phyloP scores from a whole-genome alignment of 2,888 invertebrate genomes.

The Apeira syringaria region DNA sequence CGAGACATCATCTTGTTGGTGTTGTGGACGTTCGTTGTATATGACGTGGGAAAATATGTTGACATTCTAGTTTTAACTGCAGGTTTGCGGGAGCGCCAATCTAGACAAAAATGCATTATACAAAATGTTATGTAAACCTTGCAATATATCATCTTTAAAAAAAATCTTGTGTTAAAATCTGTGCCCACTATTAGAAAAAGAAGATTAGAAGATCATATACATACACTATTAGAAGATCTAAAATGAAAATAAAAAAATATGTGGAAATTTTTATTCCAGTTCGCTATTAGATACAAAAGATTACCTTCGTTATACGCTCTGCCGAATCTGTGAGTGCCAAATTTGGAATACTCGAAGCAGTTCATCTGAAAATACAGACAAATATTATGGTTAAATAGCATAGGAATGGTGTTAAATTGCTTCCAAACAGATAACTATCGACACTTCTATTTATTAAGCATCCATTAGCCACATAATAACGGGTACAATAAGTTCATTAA shows the following conservation, averaged over 20 bases:
- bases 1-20: conserved; percentile 32
- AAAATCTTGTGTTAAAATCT: too few relatives aligned
- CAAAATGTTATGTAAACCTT: too few relatives aligned
- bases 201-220: too few relatives aligned
- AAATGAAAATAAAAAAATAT: too few relatives aligned
- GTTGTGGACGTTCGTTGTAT: conserved; percentile 26
- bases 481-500: conserved; percentile 38
- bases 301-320: conserved; percentile 51
- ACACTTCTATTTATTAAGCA: conserved; percentile 6
- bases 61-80: conserved; percentile 15
- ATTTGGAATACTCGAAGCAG: conserved; percentile 58
- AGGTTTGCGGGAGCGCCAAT: conserved; percentile 22
- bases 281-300: too few relatives aligned
- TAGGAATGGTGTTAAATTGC: neutral
- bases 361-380: conserved; percentile 56
- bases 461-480: conserved; percentile 31
- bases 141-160: too few relatives aligned
- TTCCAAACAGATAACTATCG: neutral
- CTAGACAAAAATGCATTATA: conserved; percentile 8
- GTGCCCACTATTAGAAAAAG: too few relatives aligned
- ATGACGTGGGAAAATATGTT: conserved; percentile 14
- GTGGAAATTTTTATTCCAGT: too few relatives aligned
- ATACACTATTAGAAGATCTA: too few relatives aligned
- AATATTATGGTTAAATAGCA: too few relatives aligned
- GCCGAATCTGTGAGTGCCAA: conserved; percentile 38